phyloP scores from a whole-genome alignment of 2,113 vertebrate species.

The Calyptommatus sinebrachiatus region DNA sequence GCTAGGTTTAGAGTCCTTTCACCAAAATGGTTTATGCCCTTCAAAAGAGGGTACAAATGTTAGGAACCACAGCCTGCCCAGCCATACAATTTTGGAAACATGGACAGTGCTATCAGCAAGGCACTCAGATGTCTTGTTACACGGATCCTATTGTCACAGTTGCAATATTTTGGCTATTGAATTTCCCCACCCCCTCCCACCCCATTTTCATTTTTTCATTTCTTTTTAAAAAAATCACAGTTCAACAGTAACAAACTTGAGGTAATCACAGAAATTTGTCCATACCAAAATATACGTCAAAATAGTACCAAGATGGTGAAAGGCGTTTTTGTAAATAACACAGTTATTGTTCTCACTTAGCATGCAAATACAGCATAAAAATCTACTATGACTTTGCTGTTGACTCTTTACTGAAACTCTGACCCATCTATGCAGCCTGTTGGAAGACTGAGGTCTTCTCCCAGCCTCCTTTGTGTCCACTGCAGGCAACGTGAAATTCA shows the following conservation, averaged over 20 bases:
- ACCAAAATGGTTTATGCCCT: constrained; percentile 77
- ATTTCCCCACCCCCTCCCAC: background rate
- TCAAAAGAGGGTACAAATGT: constrained; percentile 42
- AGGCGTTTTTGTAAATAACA: constrained; percentile 71
- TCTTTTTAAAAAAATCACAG: constrained; percentile 74
- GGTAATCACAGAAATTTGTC: constrained; percentile 77
- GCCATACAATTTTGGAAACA: constrained; percentile 43
- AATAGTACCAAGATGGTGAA: constrained; percentile 87
- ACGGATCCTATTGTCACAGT: constrained; percentile 61
- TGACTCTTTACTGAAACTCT: constrained; percentile 41
- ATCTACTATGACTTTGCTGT: constrained; percentile 42
- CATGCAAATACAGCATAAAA: constrained; percentile 59
- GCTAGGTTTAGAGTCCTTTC: constrained; percentile 82
- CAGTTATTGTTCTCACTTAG: constrained; percentile 57
- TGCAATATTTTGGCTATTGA: constrained; percentile 66
- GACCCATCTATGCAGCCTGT: constrained; percentile 52
- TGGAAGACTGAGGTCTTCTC: background rate
- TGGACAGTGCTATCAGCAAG: constrained; percentile 68
- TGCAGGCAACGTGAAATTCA: background rate
- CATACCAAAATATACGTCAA: constrained; percentile 67
- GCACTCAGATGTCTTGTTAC: constrained; percentile 71
- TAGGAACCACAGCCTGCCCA: constrained; percentile 50
- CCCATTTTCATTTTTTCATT: constrained; percentile 13
- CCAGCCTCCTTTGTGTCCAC: background rate
- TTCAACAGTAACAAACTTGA: constrained; percentile 74